Percentiles rank a stretch among this genome's conserved stretches.
These are phyloP conservation scores for Penaeus indicus DNA, from an alignment of 1,140 invertebrate genomes.

Conservation along the genomic window DNA sequence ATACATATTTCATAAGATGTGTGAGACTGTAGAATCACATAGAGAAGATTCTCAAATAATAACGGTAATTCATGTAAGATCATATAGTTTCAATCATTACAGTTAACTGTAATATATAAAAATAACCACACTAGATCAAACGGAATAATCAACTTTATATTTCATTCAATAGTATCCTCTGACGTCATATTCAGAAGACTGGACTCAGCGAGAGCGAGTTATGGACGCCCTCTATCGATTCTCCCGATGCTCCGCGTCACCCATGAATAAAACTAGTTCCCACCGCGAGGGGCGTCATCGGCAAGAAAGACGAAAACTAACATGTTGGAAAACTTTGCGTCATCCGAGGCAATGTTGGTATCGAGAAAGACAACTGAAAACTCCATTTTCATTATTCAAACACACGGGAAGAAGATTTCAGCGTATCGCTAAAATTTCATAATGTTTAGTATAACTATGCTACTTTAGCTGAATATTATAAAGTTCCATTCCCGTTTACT, in stretches of 20 bases:
- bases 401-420: neutral
- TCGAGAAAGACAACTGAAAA: constrained; percentile 52
- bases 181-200: constrained; percentile 50
- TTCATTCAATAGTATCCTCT: constrained; percentile 13
- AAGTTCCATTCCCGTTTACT: too few relatives aligned
- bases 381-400: constrained; percentile 48
- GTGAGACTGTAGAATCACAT: too few relatives aligned
- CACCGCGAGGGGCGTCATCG: neutral
- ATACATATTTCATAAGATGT: too few relatives aligned
- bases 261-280: constrained; percentile 52
- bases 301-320: neutral
- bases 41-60: too few relatives aligned
- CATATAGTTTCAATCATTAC: neutral
- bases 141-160: neutral
- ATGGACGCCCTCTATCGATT: constrained; percentile 51
- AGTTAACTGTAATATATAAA: neutral
- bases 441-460: too few relatives aligned
- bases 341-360: neutral
- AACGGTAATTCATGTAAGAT: neutral
- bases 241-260: constrained; percentile 32
- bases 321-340: constrained; percentile 20
- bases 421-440: neutral
- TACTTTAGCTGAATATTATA: too few relatives aligned
- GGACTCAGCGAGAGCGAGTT: constrained; percentile 44
- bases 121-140: neutral